These are phyloP conservation scores for Elgonia sp. DNA, from an alignment of 2,888 invertebrate species.

Conservation along the genomic window DNA sequence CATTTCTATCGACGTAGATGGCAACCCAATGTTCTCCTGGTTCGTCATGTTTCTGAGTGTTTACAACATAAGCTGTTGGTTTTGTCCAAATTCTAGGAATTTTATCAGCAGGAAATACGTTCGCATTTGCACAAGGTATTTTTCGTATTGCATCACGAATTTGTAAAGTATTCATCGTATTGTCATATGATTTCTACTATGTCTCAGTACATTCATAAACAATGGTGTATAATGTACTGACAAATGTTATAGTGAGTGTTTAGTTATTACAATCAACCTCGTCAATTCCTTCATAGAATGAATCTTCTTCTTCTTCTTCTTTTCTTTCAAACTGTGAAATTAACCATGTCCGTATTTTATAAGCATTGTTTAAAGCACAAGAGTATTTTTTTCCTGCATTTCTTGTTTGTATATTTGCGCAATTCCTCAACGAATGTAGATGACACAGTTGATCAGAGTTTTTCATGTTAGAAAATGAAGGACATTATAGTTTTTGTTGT, in stretches of 20 bases:
- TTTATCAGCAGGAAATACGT: background rate
- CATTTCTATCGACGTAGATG: background rate
- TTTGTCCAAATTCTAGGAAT: background rate
- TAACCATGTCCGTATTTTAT: background rate
- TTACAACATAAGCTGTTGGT: background rate
- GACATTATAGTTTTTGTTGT: background rate
- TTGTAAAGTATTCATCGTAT: background rate
- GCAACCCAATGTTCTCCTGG: background rate
- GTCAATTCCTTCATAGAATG: too few species aligned
- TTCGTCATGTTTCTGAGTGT: background rate
- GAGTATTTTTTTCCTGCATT: background rate
- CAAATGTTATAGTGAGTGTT: too few species aligned
- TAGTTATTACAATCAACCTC: background rate
- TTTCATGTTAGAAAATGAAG: background rate
- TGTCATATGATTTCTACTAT: too few species aligned
- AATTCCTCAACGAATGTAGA: too few species aligned
- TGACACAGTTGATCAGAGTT: too few species aligned
- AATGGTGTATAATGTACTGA: too few species aligned
- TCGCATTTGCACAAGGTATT: background rate
- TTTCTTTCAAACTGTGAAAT: too few species aligned
- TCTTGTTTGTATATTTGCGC: too few species aligned
- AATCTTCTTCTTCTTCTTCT: too few species aligned
- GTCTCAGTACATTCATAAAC: too few species aligned
- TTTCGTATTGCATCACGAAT: background rate
- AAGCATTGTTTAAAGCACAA: background rate